Evolutionary conservation across 2,888 invertebrate species (phyloP).

Genomic region (Tetropium fuscum): DNA sequence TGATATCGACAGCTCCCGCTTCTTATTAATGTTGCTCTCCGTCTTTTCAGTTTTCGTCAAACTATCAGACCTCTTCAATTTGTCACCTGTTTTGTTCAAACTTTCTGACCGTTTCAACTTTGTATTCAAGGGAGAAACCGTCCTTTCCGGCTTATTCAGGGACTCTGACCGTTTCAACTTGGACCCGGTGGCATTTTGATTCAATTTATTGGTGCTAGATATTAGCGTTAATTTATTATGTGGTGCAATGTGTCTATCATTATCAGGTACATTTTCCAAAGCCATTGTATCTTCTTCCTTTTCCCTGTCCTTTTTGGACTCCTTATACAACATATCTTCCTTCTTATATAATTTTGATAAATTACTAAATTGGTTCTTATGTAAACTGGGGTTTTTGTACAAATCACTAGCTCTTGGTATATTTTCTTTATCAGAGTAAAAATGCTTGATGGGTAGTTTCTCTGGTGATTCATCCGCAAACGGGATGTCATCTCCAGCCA

Average conservation of each 20-base stretch:
- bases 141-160: slow-evolving; percentile 70
- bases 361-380: slow-evolving; percentile 62
- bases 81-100: slow-evolving; percentile 69
- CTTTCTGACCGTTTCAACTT: slow-evolving; percentile 74
- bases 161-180: slow-evolving; percentile 74
- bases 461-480: slow-evolving; percentile 79
- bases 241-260: slow-evolving; percentile 57
- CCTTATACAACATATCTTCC: slow-evolving; percentile 60
- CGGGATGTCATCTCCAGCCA: slow-evolving; percentile 73
- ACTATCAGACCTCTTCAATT: slow-evolving; percentile 72
- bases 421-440: slow-evolving; percentile 59
- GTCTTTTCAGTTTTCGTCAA: slow-evolving; percentile 81
- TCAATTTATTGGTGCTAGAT: slow-evolving; percentile 44
- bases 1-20: slow-evolving; percentile 69
- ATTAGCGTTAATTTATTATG: slow-evolving; percentile 47
- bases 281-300: slow-evolving; percentile 65
- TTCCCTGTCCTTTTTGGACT: slow-evolving; percentile 63
- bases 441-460: slow-evolving; percentile 56
- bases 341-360: slow-evolving; percentile 43
- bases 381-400: slow-evolving; percentile 69
- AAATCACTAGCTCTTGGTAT: slow-evolving; percentile 60
- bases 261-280: slow-evolving; percentile 60
- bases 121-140: slow-evolving; percentile 62
- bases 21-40: slow-evolving; percentile 82
- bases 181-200: slow-evolving; percentile 57